Base-by-base conservation (phyloP, 2,113 vertebrate genomes). In the Lepisosteus oculatus region DNA sequence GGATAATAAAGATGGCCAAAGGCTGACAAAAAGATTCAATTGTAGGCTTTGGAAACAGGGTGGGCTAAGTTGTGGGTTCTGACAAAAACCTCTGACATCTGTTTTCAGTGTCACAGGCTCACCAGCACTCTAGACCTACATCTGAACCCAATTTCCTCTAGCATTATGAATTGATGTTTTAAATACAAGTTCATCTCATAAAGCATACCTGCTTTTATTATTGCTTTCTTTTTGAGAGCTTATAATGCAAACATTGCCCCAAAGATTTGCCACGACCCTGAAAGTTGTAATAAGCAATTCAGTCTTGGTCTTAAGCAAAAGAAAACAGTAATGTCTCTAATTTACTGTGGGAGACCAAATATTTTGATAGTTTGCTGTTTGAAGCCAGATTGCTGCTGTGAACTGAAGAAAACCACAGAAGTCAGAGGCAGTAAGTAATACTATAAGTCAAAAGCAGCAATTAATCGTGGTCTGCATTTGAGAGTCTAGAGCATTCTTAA, bases 31-130 rank as follows among this genome's bases (percentile, higher is more conserved):
- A 15, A 13, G 59, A 61, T 61, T 11, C 3, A 15, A 4, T 14
- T 61, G 13, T 61, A 61, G 13, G 3, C 7, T 29, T 29, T 61
- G 59, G 59, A 61, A 61, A 14, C 1, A 29, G 17, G 59, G 14
- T 55, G 67, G 45, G 63, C 63, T 1, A 2, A 13, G 63, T 14
- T 43, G 29, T 29, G 17, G 9, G 44, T 67, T 44, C 42, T 12
- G 43, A 14, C 29, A 6, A 3, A 47, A 68, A 14, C 9, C 8
- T 55, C 55, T 69, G 51, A 56, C 68, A 69, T 69, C 68, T 69
- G 68, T 13, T 69, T 69, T 59, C 15, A 59, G 55, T 69, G 54
- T 42, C 42, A 41, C 42, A 42, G 2, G 15, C 4, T 14, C 13
- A 9, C 4, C 13, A 7, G 17, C 42, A 29, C 4, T 43, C 6